Evolutionary conservation across 2,113 vertebrate species (phyloP).

Genomic region (Tinamus guttatus): DNA sequence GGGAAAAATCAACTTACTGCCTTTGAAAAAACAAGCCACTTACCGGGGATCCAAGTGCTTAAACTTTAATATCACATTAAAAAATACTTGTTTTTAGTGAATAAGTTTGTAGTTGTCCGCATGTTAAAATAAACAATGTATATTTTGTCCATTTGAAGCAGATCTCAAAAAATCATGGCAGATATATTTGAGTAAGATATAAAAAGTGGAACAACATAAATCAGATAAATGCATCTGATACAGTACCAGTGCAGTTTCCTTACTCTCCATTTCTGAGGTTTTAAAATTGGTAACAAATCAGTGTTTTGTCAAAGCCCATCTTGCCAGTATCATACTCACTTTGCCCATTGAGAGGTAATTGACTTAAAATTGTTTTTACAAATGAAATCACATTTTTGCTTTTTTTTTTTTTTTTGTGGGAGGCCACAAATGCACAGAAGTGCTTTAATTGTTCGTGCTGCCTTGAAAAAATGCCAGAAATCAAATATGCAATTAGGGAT

Average conservation of each 20-base stretch:
- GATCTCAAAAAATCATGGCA: background rate
- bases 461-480: conserved; percentile 30
- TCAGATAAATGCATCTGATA: background rate
- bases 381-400: background rate
- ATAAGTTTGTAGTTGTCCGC: background rate
- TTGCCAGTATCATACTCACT: background rate
- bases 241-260: background rate
- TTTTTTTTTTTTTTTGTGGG: background rate
- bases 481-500: conserved; percentile 1
- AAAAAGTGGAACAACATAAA: background rate
- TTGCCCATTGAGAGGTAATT: background rate
- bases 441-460: background rate
- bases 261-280: background rate
- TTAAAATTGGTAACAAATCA: background rate
- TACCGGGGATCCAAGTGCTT: background rate
- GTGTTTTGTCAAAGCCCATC: background rate
- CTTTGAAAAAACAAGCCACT: background rate
- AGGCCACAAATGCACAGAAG: background rate
- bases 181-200: background rate
- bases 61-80: background rate
- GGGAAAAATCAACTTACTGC: background rate
- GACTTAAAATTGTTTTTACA: background rate
- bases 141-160: background rate
- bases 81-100: background rate
- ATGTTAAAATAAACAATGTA: background rate